Base-by-base conservation (phyloP, 2,888 invertebrate species). In the Synergus itoensis region DNA sequence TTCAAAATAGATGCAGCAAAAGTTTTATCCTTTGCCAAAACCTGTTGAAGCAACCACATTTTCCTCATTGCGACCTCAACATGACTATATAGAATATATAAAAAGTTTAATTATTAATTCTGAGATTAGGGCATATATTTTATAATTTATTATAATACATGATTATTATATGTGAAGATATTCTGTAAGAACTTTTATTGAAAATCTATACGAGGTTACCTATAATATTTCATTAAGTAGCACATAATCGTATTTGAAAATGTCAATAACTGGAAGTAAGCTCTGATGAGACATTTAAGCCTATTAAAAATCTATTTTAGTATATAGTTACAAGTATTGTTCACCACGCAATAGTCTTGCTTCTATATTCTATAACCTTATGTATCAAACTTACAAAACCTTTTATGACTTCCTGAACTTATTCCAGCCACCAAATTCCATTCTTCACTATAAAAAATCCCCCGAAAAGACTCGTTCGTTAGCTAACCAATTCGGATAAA, bases 221-320 rank as follows among this genome's bases (percentile, higher is more conserved):
- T 53, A 7, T 21, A 60, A 21, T 60, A 60, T 21, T 12, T 21
- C 21, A 60, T 60, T 60, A 21, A 45, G 9, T 21, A 11, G 21
- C 60, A 12, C 12, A 28, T 28, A 28, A 3, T 28, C 4, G 14
- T 28, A 28, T 62, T 18, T 62, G 14, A 28, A 62, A 28, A 62
- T 21, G 21, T 62, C 60, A 12, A 62, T 62, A 62, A 62, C 18
- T 21, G 60, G 5, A 62, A 62, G 60, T 62, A 62, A 62, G 60
- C 21, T 8, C 21, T 3, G 21, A 28, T 3, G 21, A 28, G 0
- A 28, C 12, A 62, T 14, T 62, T 62, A 53, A 53, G 12, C 14
- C 28, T 28, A 62, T 28, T 62, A 62, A 28, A 11, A 28, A 62
- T 21, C 60, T 28, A 62, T 62, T 28, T 62, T 28, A 21, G 21